Base-by-base conservation (phyloP, 2,797 vertebrate genomes). In the Notoglanidium macrostoma region DNA sequence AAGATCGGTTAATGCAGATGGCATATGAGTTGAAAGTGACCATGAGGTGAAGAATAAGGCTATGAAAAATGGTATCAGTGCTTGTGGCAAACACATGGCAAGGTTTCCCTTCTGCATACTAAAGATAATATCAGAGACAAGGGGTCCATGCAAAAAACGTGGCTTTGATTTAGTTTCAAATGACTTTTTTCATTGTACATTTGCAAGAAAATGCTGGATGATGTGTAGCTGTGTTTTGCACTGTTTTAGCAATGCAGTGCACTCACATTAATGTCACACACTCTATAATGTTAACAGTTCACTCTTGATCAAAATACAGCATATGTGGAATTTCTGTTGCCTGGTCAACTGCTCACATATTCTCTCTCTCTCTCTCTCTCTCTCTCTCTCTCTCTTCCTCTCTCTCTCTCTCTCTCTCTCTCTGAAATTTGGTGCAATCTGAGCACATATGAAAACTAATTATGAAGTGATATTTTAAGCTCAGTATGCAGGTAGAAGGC, bases 301-400 rank as follows among this genome's bases (percentile, higher is more conserved):
- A 74, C 54, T 32, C 19, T 68, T 87, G 84, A 90, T 85, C 40
- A n/a, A 90, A 61, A 76, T 73, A 72, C 78, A 83, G 63, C 76
- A 90, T 77, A 88, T 90, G 87, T 88, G 88, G 87, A 88, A 90
- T 86, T 88, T 89, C 29, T 57, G 19, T 57, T 79, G 29, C 79
- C 78, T 84, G 63, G 51, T 85, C 32, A 89, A 85, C 68, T 29
- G 2, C 84, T 83, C 59, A 86, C 81, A 61, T 23, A 73, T 76
- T 86, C 74, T 76, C 85, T 46, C 79, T 83, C 26, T 72, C 68
- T 72, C 17, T 72, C 68, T 72, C 14, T 55, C 8, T 55, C 74
- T 54, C 17, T 32, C 8, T 55, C 74, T 54, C 49, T 49, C 8
- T 49, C 49, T 49, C 8, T 49, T 1, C 9, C 49, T 49, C 49